Evolutionary conservation across 2,888 invertebrate species (phyloP), one percentile per base, ranked within the genome.

Genomic region (Drosophila hamatofila): DNA sequence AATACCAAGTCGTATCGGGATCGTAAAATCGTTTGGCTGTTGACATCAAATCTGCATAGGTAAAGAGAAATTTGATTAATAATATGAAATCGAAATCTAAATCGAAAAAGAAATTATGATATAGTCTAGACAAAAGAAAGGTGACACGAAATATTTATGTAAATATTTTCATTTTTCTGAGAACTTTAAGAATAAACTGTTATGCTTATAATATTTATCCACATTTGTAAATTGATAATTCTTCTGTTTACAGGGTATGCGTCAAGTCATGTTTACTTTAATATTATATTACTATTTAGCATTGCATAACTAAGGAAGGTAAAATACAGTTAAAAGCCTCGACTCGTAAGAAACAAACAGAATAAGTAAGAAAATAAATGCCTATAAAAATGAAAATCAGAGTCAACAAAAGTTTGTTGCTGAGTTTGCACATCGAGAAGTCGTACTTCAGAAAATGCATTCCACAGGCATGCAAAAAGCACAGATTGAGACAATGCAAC

Each of bases 1-100:
- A 96, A 93, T 96, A 98, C 80, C 96, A 95, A 74, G 95, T 95
- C 80, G 96, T 95, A 81, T 95, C 95, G 73, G 95, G 94, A 92
- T 96, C 95, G 84, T 94, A 94, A 93, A 97, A 98, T 90, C 94
- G 94, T 92, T 95, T 94, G 63, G 95, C 94, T 63, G 94, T 92
- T 89, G 95, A 94, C 93, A 96, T 93, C 82, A 96, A 92, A 94
- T 97, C 97, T 97, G 94, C 12, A 54, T 58, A 61, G 42, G 35
- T 30, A 60, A 59, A 56, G 4, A 14, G 51, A 52, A 58, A 44
- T 49, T 8, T 37, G 37, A 63, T 58, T 8, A 52, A 12, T 52
- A 49, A 12, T 49, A 25, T 37, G 12, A 39, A 39, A 39, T 51
- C 18, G 30, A 23, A 44, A 23, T 16, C 8, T 8, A 30, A n/a